A percentile compares a stretch with the other conserved stretches of the same genome.
These are phyloP conservation scores for Zosterops pallidus DNA, from an alignment of 2,113 vertebrate species.

Conservation along the genomic window DNA sequence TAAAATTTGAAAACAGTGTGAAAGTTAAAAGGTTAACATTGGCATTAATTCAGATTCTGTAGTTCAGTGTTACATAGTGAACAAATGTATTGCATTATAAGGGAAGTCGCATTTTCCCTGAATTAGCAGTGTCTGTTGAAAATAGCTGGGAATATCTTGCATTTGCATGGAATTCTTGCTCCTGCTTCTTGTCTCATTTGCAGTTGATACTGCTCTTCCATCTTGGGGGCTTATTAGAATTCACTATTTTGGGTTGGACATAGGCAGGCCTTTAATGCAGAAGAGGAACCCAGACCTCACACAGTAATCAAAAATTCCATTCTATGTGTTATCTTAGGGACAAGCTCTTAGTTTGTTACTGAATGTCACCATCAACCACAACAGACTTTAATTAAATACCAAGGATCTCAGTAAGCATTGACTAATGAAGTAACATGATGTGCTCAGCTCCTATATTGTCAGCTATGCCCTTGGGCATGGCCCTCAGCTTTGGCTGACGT, in stretches of 20 bases:
- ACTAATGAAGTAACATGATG: rapidly evolving
- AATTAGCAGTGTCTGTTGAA: not conserved
- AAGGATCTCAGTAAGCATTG: not conserved
- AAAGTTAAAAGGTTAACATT: conserved; percentile 2
- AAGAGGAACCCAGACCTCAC: not conserved
- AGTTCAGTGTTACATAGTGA: not conserved
- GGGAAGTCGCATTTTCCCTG: not conserved
- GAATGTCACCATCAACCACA: not conserved
- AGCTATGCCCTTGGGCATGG: not conserved
- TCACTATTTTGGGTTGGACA: rapidly evolving
- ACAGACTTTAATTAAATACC: not conserved
- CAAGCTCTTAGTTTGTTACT: not conserved
- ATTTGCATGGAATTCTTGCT: not conserved
- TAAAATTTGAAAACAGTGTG: not conserved
- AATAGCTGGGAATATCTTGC: not conserved
- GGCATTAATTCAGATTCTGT: not conserved
- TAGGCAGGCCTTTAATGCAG: not conserved
- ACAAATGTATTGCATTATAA: not conserved
- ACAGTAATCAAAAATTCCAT: not conserved
- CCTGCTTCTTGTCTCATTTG: not conserved
- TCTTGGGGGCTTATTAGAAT: not conserved
- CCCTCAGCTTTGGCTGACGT: not conserved
- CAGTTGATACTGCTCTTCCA: not conserved
- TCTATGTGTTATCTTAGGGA: not conserved
- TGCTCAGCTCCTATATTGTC: not conserved